Percentiles rank a stretch among this genome's conserved stretches.
phyloP scores from a whole-genome alignment of 2,113 vertebrate genomes.

The Montifringilla adamsi region DNA sequence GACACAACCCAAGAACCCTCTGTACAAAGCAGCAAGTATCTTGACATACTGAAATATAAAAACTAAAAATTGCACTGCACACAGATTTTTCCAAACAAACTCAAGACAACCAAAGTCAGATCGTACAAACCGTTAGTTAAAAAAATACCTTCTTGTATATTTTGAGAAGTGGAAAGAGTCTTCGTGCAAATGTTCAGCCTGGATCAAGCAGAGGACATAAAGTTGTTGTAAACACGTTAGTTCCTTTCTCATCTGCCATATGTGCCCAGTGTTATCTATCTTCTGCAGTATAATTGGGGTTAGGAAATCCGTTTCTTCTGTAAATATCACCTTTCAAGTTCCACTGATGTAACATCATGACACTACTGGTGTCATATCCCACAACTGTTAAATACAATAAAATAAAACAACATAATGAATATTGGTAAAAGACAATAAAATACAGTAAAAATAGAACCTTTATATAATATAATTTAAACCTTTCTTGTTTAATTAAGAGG shows the following conservation, averaged over 20 bases:
- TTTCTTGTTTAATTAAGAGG: neutral
- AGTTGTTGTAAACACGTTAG: neutral
- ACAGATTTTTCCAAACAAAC: slow-evolving; percentile 44
- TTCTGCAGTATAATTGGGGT: slow-evolving; percentile 25
- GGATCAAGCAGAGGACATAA: neutral
- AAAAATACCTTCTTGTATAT: slow-evolving; percentile 74
- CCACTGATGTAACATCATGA: slow-evolving; percentile 78
- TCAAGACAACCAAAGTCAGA: slow-evolving; percentile 56
- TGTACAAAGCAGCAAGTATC: slow-evolving; percentile 51
- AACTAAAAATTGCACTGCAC: slow-evolving; percentile 51
- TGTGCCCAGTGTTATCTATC: neutral
- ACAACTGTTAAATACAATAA: slow-evolving; percentile 79
- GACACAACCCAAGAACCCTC: neutral
- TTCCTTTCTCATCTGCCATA: neutral
- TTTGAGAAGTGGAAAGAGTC: slow-evolving; percentile 65
- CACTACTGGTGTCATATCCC: slow-evolving; percentile 97
- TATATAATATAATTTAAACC: neutral
- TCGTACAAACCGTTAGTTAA: slow-evolving; percentile 68
- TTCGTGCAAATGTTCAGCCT: slow-evolving; percentile 44
- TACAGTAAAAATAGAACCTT: neutral
- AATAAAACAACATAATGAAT: neutral
- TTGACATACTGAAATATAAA: slow-evolving; percentile 27
- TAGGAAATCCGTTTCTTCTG: slow-evolving; percentile 39
- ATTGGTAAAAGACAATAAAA: neutral
- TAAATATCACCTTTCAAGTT: neutral